Conservation (phyloP, 2,113 vertebrate genomes). For the Prinia subflava region DNA sequence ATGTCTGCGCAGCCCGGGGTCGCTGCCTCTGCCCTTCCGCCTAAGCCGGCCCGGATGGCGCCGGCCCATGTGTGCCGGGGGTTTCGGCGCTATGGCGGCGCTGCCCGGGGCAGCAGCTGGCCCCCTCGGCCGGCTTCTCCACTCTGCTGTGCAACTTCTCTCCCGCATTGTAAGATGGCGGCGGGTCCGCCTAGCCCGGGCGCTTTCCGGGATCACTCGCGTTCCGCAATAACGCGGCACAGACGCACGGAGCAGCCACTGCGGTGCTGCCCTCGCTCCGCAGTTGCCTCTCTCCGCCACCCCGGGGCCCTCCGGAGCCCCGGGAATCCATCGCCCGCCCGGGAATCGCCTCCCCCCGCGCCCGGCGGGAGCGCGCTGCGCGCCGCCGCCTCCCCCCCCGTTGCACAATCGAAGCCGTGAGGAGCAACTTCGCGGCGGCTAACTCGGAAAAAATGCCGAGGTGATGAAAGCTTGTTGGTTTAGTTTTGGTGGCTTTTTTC, state of each 20-base stretch:
- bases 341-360: not conserved
- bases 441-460: conserved; percentile 69
- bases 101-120: not conserved
- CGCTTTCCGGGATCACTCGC: conserved; percentile 60
- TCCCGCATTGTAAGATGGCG: conserved; percentile 83
- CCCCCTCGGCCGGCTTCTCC: not conserved
- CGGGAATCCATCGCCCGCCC: not conserved
- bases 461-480: conserved; percentile 49
- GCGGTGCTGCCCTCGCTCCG: not conserved
- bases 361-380: conserved; percentile 44
- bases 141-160: conserved; percentile 63
- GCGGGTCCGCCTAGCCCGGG: conserved; percentile 63
- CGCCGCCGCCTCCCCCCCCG: conserved; percentile 38
- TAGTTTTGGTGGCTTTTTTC: not conserved
- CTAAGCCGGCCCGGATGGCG: not conserved
- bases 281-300: not conserved
- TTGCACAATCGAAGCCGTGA: conserved; percentile 77
- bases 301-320: not conserved
- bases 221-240: conserved; percentile 31
- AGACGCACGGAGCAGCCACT: not conserved
- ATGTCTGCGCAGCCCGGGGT: not conserved
- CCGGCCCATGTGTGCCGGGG: not conserved
- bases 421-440: conserved; percentile 71
- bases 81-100: not conserved
- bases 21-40: not conserved